These are phyloP conservation scores for Myiagra hebetior DNA, from an alignment of 2,113 vertebrate species.

Conservation along the genomic window DNA sequence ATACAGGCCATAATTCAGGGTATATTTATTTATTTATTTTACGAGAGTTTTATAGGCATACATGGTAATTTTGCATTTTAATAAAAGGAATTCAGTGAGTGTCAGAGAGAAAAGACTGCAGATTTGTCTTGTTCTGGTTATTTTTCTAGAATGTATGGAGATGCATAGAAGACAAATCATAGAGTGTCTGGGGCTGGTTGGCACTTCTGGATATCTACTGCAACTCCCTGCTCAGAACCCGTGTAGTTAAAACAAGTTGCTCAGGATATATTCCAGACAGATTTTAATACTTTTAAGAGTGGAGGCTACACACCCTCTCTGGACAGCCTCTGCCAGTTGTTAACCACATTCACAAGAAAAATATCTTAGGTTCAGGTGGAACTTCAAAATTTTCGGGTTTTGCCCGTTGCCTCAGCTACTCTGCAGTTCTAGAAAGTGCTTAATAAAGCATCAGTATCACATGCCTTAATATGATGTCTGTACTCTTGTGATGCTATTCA, in stretches of 20 bases:
- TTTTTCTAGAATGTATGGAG: neutral
- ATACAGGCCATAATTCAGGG: neutral
- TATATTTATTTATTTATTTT: neutral
- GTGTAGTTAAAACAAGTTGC: neutral
- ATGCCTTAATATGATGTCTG: neutral
- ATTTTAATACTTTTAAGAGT: neutral
- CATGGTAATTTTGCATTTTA: neutral
- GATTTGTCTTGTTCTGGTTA: neutral
- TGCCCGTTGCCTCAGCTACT: accelerated
- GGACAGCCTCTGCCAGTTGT: neutral
- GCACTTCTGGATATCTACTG: neutral
- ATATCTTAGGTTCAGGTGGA: neutral
- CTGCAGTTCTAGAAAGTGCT: neutral
- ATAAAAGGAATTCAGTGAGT: neutral
- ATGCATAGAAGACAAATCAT: neutral
- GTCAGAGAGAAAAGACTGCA: neutral
- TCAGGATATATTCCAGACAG: neutral
- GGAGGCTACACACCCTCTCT: neutral
- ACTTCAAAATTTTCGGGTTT: neutral
- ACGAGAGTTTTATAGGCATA: neutral
- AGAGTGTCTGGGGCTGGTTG: neutral
- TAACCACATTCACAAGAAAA: neutral
- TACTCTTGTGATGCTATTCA: neutral
- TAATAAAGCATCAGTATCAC: neutral
- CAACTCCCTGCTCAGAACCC: neutral